These are phyloP conservation scores for Cynopterus sphinx DNA, from an alignment of 2,797 vertebrate genomes.

Conservation along the genomic window DNA sequence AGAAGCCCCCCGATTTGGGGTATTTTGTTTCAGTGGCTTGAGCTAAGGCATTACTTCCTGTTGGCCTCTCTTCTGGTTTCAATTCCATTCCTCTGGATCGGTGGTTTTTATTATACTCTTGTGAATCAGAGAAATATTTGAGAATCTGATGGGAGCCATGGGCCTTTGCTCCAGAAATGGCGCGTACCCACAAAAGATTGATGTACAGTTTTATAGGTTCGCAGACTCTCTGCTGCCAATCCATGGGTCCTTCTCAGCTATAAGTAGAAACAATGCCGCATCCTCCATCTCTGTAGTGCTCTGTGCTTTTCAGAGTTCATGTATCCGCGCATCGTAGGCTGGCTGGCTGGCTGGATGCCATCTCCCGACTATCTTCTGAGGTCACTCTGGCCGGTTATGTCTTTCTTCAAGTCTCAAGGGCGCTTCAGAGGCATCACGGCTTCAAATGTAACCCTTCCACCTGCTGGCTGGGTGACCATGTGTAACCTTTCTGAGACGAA, in stretches of 20 bases:
- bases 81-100: not conserved
- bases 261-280: not conserved
- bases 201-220: not conserved
- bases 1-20: not conserved
- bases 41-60: no score
- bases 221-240: not conserved
- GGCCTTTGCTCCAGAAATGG: not conserved
- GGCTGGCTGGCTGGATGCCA: not conserved
- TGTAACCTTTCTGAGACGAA: not conserved
- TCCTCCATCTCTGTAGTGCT: not conserved
- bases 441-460: not conserved
- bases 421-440: accelerated
- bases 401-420: not conserved
- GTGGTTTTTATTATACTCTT: not conserved
- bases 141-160: not conserved
- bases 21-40: not conserved
- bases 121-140: not conserved
- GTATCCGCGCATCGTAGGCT: not conserved
- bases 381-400: not conserved
- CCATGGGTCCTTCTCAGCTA: not conserved
- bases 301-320: not conserved
- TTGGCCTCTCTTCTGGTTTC: no score
- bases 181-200: not conserved
- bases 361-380: not conserved
- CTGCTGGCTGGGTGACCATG: not conserved